These are phyloP conservation scores for Notocelia uddmanniana DNA, from an alignment of 2,888 invertebrate genomes.

Conservation along the genomic window DNA sequence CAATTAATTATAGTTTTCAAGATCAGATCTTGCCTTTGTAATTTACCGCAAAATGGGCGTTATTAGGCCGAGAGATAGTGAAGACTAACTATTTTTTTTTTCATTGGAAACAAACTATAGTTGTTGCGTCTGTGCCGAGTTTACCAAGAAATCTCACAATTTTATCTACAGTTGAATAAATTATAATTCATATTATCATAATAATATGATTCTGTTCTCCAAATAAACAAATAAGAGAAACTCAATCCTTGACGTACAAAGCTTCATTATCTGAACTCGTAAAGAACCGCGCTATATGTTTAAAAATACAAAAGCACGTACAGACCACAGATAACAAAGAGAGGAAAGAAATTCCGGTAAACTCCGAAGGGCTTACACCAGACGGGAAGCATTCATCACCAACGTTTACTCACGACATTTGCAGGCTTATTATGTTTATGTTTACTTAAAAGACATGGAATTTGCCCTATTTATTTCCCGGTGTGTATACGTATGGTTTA, in stretches of 20 bases:
- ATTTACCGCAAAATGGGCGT: too few species aligned
- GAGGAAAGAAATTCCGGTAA: conserved; percentile 5
- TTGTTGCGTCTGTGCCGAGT: too few species aligned
- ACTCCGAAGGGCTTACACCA: neutral
- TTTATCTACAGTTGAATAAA: neutral
- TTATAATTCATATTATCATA: too few species aligned
- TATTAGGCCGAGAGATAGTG: too few species aligned
- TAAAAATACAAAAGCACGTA: neutral
- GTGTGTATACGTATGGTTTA: neutral
- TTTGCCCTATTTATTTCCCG: conserved; percentile 22
- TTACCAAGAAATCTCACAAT: neutral
- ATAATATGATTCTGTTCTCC: neutral
- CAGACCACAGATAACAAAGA: neutral
- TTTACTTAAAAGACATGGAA: conserved; percentile 25
- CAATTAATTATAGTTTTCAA: too few species aligned
- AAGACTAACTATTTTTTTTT: too few species aligned
- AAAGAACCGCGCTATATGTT: neutral
- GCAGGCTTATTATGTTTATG: conserved; percentile 22
- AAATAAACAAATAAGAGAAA: neutral
- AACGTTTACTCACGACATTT: conserved; percentile 20
- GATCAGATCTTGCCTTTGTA: too few species aligned
- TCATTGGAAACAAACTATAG: too few species aligned
- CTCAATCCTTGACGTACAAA: neutral
- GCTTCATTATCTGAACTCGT: neutral
- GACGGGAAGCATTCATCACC: conserved; percentile 22